Percentiles rank a stretch among this genome's conserved stretches.
phyloP scores from a whole-genome alignment of 92 coral and sea anemone species.

The Porites evermanni region DNA sequence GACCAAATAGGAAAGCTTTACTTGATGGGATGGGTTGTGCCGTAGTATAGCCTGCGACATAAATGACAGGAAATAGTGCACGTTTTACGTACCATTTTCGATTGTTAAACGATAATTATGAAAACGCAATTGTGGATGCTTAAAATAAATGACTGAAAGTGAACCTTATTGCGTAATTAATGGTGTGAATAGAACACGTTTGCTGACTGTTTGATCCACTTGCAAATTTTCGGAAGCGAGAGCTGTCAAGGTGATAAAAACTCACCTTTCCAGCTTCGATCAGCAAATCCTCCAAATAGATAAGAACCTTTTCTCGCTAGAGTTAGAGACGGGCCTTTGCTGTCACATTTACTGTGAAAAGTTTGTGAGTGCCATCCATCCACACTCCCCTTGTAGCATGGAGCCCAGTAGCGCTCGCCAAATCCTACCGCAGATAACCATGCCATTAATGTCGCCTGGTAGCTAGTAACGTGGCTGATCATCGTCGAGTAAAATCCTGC shows the following conservation, averaged over 20 bases:
- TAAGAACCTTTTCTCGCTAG: slow-evolving; percentile 39
- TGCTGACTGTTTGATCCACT: background rate
- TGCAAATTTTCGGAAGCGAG: too few relatives aligned
- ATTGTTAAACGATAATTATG: background rate
- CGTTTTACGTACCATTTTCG: too few relatives aligned
- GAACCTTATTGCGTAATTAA: background rate
- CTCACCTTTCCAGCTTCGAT: slow-evolving; percentile 58
- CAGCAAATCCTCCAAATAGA: slow-evolving; percentile 71
- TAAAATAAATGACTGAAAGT: background rate
- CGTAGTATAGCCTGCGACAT: background rate
- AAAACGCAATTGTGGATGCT: background rate
- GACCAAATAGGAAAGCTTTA: slow-evolving; percentile 33
- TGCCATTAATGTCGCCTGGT: slow-evolving; percentile 36
- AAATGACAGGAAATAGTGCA: background rate
- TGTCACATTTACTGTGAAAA: slow-evolving; percentile 39
- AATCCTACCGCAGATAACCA: slow-evolving; percentile 22
- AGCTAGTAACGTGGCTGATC: slow-evolving; percentile 38
- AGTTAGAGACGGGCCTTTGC: slow-evolving; percentile 59
- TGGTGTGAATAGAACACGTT: too few relatives aligned
- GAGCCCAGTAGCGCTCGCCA: slow-evolving; percentile 43
- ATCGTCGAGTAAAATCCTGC: slow-evolving; percentile 53
- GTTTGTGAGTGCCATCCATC: slow-evolving; percentile 39
- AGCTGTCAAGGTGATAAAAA: background rate
- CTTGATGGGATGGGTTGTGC: slow-evolving; percentile 18
- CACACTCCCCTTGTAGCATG: slow-evolving; percentile 42